Base-by-base conservation (phyloP, 2,888 invertebrate species). In the Notodonta dromedarius region DNA sequence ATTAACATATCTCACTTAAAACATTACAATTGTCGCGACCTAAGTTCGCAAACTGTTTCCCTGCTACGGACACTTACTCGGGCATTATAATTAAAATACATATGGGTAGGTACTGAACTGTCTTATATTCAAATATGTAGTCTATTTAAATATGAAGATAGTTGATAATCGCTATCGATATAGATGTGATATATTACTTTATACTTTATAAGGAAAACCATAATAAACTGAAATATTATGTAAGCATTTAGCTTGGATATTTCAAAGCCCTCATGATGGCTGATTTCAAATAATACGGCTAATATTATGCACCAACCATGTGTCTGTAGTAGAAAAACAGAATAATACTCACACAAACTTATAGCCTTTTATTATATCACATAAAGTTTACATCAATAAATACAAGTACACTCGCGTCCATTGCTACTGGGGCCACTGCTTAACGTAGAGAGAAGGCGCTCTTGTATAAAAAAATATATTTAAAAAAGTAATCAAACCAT, bases 291-390 rank as follows among this genome's bases (percentile, higher is more conserved):
- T 35, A 40, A 16, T 13, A 24, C 8, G 52, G 32, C 14, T 50
- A 61, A 58, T 50, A 44, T 57, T 59, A 56, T 56, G 52, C 48
- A 59, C 58, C 46, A 56, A 40, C 42, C 55, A 42, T 11, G 53
- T 73, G 74, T 67, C 67, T 73, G 70, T 76, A 77, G 69, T 76
- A 79, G 78, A 69, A 75, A 76, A 78, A 76, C 75, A 77, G 73
- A 56, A 61, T 73, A 73, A 79, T 76, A 78, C 75, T 77, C 78
- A 76, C 84, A 85, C 83, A 82, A 85, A 85, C 80, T 83, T 86
- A 85, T 87, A 88, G 84, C 85, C 87, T 83, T 85, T 75, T 80
- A 84, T 83, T 75, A 88, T 90, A 91, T 91, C 90, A 91, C 91
- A 90, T 86, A 84, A 83, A 84, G 79, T 85, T 86, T 83, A 88